Percentiles rank a stretch among this genome's conserved stretches.
These are phyloP conservation scores for Regulus satrapa DNA, from an alignment of 2,113 vertebrate genomes.

Conservation along the genomic window DNA sequence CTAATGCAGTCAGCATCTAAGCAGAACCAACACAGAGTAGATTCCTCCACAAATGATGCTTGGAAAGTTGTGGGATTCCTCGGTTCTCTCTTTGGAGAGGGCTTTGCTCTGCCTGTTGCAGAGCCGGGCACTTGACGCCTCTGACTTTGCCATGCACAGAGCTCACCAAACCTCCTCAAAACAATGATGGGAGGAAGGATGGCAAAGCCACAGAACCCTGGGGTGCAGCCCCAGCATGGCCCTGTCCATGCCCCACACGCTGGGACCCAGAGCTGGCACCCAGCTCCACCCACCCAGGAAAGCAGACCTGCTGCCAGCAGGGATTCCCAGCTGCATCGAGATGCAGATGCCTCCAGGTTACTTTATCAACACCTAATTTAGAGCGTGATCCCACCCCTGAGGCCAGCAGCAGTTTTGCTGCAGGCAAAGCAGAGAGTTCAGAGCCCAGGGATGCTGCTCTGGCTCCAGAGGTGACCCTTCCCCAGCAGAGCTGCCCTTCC, in stretches of 20 bases:
- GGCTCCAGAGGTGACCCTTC: background rate
- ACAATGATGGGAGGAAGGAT: rapidly evolving
- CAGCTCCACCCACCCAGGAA: background rate
- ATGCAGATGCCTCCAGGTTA: background rate
- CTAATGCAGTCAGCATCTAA: background rate
- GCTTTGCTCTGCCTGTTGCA: background rate
- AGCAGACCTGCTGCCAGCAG: background rate
- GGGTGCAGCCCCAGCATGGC: background rate
- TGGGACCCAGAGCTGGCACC: background rate
- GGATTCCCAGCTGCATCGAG: rapidly evolving
- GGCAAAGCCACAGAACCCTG: background rate
- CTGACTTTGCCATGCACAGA: rapidly evolving
- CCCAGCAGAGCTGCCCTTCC: background rate
- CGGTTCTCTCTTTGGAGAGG: background rate
- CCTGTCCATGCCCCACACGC: rapidly evolving
- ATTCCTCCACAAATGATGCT: background rate
- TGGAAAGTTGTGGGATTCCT: background rate
- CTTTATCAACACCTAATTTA: background rate
- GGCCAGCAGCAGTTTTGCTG: background rate
- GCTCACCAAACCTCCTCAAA: background rate
- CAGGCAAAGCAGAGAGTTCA: background rate
- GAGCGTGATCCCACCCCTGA: rapidly evolving
- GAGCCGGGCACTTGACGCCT: background rate
- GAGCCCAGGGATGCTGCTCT: background rate
- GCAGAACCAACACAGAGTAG: background rate